phyloP scores from a whole-genome alignment of 2,888 invertebrate genomes.

The Leistus spinibarbis region DNA sequence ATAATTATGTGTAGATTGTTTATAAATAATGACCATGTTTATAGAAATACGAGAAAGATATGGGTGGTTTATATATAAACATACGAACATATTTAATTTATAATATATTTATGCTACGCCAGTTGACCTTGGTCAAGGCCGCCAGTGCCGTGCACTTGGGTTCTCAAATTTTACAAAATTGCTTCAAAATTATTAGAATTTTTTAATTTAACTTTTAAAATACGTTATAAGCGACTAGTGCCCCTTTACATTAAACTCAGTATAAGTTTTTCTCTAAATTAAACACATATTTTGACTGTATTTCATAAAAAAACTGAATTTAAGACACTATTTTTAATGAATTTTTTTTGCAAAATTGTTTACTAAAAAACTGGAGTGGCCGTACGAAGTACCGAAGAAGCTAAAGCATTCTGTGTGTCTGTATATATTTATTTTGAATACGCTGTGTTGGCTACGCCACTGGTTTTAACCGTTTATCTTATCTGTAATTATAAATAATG shows the following conservation, averaged over 20 bases:
- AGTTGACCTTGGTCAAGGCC: conserved; percentile 34
- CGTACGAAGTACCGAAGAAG: no score
- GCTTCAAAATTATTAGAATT: no score
- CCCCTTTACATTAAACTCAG: no score
- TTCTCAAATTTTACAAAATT: no score
- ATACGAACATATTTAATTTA: conserved; percentile 19
- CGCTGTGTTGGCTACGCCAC: not conserved
- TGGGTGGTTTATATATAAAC: conserved; percentile 5
- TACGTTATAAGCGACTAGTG: not conserved
- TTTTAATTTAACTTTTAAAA: not conserved
- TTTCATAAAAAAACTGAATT: no score
- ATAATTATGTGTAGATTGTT: not conserved
- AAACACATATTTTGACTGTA: no score
- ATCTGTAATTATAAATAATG: not conserved
- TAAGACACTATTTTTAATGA: no score
- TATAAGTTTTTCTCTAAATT: no score
- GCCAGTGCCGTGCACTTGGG: conserved; percentile 19
- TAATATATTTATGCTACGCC: conserved; percentile 16
- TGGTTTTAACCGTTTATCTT: not conserved
- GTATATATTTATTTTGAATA: no score
- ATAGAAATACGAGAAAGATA: not conserved
- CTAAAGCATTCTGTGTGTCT: no score
- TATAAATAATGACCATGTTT: not conserved
- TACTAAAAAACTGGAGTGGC: no score
- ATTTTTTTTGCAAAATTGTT: no score